Percentiles rank a stretch among this genome's conserved stretches.
These are phyloP conservation scores for Cetonia aurata DNA, from an alignment of 2,888 invertebrate genomes.

Conservation along the genomic window DNA sequence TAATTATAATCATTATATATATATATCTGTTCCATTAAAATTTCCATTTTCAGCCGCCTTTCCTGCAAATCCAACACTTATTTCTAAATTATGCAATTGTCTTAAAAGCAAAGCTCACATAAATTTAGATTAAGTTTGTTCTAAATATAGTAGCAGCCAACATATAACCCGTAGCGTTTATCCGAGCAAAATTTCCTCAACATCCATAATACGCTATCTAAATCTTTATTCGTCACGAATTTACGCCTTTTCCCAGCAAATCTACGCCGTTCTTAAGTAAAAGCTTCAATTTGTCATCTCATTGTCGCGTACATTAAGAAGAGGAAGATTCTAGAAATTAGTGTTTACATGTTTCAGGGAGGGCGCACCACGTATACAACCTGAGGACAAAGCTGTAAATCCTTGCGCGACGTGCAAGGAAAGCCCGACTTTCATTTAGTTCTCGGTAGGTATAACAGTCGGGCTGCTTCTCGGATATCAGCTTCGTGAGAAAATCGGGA, in stretches of 20 bases:
- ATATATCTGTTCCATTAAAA: too few species aligned
- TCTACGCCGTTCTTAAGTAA: slow-evolving; percentile 22
- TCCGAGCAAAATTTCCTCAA: slow-evolving; percentile 23
- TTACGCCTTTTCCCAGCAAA: slow-evolving; percentile 13
- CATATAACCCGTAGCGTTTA: slow-evolving; percentile 13
- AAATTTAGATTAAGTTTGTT: slow-evolving; percentile 29
- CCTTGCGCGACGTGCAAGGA: not conserved
- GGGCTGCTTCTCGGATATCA: slow-evolving; percentile 1
- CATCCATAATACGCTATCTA: slow-evolving; percentile 33
- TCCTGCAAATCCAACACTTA: too few species aligned
- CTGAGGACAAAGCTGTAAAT: not conserved
- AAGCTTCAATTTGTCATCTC: slow-evolving; percentile 40
- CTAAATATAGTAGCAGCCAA: not conserved
- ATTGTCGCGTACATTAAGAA: slow-evolving; percentile 37
- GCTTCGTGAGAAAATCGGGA: not conserved
- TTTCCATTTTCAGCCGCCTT: too few species aligned
- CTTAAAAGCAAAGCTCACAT: slow-evolving; percentile 6
- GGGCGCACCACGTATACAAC: not conserved
- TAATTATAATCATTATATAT: too few species aligned
- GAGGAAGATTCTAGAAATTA: slow-evolving; percentile 27
- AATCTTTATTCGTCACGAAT: slow-evolving; percentile 20
- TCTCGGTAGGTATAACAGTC: not conserved
- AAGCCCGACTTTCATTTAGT: slow-evolving; percentile 19
- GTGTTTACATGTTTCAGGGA: slow-evolving; percentile 29
- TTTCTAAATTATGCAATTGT: not conserved